Evolutionary conservation across 2,113 vertebrate species (phyloP).

Genomic region (Nannobrachium achirus): DNA sequence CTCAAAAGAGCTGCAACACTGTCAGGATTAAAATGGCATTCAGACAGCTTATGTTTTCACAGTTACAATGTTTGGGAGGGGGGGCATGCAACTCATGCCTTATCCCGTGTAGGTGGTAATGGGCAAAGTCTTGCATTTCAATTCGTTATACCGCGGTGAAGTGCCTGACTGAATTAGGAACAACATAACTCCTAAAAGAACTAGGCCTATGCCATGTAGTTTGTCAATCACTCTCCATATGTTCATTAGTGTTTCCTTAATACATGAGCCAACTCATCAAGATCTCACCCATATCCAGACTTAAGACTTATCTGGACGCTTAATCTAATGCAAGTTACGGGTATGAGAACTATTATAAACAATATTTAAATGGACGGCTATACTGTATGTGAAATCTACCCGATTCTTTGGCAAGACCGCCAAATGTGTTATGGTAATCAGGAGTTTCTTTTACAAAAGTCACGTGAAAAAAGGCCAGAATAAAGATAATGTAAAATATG

Average conservation of each 20-base stretch:
- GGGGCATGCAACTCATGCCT: constrained; percentile 67
- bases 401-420: constrained; percentile 12
- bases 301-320: constrained; percentile 25
- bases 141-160: constrained; percentile 2
- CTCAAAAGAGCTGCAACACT: constrained; percentile 65
- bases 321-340: constrained; percentile 42
- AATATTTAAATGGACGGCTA: constrained; percentile 66
- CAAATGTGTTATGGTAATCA: constrained; percentile 42
- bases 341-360: constrained; percentile 56
- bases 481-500: constrained; percentile 34
- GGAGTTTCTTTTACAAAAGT: constrained; percentile 41
- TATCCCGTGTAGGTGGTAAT: constrained; percentile 43
- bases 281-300: constrained; percentile 18
- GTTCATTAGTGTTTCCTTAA: constrained; percentile 23
- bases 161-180: neutral
- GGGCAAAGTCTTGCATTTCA: constrained; percentile 59
- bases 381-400: constrained; percentile 39
- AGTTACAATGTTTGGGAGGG: constrained; percentile 57
- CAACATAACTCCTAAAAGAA: neutral
- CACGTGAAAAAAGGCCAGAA: constrained; percentile 31
- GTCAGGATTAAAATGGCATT: constrained; percentile 65
- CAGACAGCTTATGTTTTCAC: constrained; percentile 43
- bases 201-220: neutral
- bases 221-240: neutral
- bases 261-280: constrained; percentile 16